Evolutionary conservation across 1,140 invertebrate genomes (phyloP).

Genomic region (Calliphora vicina): DNA sequence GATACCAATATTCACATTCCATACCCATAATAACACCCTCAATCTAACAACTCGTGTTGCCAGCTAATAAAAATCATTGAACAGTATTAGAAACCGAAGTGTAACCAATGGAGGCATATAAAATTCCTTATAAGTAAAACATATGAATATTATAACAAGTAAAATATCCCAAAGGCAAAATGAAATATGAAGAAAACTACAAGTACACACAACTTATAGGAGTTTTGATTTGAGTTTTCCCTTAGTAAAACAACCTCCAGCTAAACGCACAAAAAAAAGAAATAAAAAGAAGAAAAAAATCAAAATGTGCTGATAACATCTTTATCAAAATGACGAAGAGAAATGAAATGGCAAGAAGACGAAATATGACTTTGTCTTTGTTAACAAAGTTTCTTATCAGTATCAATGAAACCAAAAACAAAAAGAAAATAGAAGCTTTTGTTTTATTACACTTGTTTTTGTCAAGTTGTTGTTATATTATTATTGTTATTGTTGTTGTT

Average conservation of each 20-base stretch:
- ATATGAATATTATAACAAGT: neutral
- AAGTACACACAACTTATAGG: neutral
- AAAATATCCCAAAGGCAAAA: neutral
- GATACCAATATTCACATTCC: neutral
- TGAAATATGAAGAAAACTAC: neutral
- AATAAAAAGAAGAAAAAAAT: neutral
- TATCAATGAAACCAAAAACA: constrained; percentile 22
- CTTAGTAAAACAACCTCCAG: neutral
- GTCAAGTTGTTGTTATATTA: constrained; percentile 24
- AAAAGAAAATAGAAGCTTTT: constrained; percentile 49
- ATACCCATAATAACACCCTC: neutral
- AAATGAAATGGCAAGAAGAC: neutral
- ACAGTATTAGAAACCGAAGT: neutral
- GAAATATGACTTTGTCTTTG: neutral
- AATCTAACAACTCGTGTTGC: neutral
- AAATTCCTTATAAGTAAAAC: neutral
- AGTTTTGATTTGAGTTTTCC: too few species aligned
- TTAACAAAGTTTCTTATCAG: constrained; percentile 51
- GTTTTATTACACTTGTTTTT: constrained; percentile 45
- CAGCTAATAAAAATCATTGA: constrained; percentile 35
- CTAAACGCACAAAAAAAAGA: neutral
- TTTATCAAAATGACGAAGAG: neutral
- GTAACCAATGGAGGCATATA: constrained; percentile 11
- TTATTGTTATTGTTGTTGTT: constrained; percentile 29
- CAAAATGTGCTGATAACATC: constrained; percentile 27